Evolutionary conservation across 1,140 invertebrate genomes (phyloP).

Genomic region (Drosophila seguyi): DNA sequence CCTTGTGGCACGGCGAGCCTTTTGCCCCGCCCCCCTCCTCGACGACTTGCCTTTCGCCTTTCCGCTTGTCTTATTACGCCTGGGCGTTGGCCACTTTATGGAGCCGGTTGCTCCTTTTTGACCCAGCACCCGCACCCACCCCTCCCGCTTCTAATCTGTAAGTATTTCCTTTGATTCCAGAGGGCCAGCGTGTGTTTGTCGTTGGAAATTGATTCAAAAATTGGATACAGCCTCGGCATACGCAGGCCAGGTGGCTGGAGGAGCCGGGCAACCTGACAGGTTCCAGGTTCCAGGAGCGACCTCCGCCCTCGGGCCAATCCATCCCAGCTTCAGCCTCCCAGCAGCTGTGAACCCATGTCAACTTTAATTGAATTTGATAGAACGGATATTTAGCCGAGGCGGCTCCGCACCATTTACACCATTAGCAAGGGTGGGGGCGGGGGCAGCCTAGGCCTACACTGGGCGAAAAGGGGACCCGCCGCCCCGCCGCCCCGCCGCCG

Average conservation of each 20-base stretch:
- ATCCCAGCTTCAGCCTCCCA: conserved; percentile 39
- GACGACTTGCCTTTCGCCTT: conserved; percentile 10
- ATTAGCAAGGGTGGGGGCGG: conserved; percentile 21
- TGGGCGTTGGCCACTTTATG: conserved; percentile 62
- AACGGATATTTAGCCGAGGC: conserved; percentile 77
- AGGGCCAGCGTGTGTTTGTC: conserved; percentile 58
- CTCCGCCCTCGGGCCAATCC: conserved; percentile 13
- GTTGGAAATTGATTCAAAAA: conserved; percentile 70
- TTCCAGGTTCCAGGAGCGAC: conserved; percentile 3
- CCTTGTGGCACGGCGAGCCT: conserved; percentile 41
- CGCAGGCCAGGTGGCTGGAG: conserved; percentile 22
- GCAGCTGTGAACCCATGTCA: conserved; percentile 76
- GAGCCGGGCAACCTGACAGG: conserved; percentile 5
- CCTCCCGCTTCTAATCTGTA: too few species aligned
- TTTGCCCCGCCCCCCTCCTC: not conserved
- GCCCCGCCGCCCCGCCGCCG: too few species aligned
- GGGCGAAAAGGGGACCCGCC: not conserved
- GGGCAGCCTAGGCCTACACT: not conserved
- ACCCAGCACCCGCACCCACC: not conserved
- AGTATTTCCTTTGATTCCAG: conserved; percentile 37
- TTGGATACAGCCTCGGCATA: conserved; percentile 30
- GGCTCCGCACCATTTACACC: conserved; percentile 57
- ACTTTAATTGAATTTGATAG: conserved; percentile 82
- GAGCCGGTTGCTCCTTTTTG: conserved; percentile 1
- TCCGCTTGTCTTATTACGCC: conserved; percentile 66